Evolutionary conservation across 2,797 vertebrate genomes (phyloP).

Genomic region (Halcyon badia): DNA sequence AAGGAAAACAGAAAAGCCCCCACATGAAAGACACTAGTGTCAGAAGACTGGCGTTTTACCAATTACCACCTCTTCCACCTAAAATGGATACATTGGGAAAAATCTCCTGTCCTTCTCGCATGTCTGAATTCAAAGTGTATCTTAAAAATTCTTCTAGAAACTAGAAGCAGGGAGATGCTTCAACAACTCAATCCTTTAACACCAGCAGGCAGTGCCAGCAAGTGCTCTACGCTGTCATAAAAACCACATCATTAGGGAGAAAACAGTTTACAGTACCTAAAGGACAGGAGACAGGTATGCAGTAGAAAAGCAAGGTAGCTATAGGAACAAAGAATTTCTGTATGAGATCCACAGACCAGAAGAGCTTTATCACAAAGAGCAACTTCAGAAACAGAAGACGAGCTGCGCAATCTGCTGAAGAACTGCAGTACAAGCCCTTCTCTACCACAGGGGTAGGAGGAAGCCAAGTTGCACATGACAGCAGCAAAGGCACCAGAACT

Average conservation of each 20-base stretch:
- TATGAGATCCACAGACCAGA: neutral
- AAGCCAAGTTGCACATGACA: neutral
- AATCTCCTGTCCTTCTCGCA: accelerated
- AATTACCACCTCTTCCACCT: neutral
- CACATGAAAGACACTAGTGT: neutral
- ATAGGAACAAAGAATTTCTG: neutral
- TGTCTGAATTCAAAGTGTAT: neutral
- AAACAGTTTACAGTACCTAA: neutral
- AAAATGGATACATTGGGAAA: neutral
- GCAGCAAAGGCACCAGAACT: neutral
- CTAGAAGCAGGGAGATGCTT: neutral
- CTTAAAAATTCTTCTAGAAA: neutral
- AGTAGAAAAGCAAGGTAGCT: neutral
- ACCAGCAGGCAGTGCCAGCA: neutral
- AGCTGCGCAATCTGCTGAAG: neutral
- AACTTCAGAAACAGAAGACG: neutral
- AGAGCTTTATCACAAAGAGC: neutral
- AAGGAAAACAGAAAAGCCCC: neutral
- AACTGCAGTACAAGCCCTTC: neutral
- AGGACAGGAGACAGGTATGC: neutral
- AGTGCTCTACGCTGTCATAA: neutral
- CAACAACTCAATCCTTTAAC: neutral
- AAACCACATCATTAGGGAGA: neutral
- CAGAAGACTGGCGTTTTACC: neutral
- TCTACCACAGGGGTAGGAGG: neutral